These are phyloP conservation scores for Poeciliopsis gracilis DNA, from an alignment of 2,797 vertebrate species.

Conservation along the genomic window DNA sequence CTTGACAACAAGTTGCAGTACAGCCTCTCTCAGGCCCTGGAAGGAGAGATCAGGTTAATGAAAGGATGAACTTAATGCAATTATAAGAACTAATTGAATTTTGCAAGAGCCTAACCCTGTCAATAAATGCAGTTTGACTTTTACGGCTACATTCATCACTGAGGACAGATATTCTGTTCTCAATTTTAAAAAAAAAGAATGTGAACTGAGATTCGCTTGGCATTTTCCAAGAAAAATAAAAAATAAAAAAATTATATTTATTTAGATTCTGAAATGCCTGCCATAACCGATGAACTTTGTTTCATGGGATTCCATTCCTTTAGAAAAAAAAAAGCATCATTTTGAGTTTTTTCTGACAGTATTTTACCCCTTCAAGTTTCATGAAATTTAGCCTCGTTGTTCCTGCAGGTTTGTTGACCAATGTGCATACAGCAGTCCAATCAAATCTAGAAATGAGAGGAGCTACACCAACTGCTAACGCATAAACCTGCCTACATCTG, in stretches of 20 bases:
- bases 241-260: background rate
- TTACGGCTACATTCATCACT: background rate
- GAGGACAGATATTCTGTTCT: background rate
- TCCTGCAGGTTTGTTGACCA: background rate
- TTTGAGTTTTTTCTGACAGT: background rate
- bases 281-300: background rate
- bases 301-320: background rate
- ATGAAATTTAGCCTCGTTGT: background rate
- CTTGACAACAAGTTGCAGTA: constrained; percentile 81
- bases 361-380: background rate
- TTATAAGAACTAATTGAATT: constrained; percentile 53
- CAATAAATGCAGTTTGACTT: constrained; percentile 16
- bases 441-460: background rate
- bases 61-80: constrained; percentile 51
- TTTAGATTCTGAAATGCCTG: background rate
- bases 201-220: background rate
- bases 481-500: background rate
- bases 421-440: background rate
- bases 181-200: background rate
- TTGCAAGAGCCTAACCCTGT: constrained; percentile 21
- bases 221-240: background rate
- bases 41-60: constrained; percentile 46
- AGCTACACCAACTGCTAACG: background rate
- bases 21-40: constrained; percentile 84
- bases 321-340: background rate